Evolutionary conservation across 2,113 vertebrate species (phyloP).

Genomic region (Cervus canadensis): DNA sequence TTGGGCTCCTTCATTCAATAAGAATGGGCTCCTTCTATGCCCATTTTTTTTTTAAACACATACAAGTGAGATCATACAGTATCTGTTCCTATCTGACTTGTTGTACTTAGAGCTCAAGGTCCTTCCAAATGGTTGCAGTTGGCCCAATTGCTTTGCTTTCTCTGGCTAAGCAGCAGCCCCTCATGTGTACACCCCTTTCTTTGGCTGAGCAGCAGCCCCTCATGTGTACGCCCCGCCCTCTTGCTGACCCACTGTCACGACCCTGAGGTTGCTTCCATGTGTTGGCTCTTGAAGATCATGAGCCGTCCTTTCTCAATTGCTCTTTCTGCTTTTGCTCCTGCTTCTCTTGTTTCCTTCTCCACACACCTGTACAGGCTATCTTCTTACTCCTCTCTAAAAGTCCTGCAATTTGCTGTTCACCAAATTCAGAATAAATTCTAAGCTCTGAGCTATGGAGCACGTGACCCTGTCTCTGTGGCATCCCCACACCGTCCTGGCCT

Average conservation of each 20-base stretch:
- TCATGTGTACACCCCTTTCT: too few species aligned
- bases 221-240: too few species aligned
- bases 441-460: background rate
- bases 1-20: background rate
- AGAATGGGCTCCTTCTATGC: background rate
- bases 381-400: background rate
- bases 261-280: background rate
- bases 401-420: background rate
- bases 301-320: accelerated
- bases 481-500: background rate
- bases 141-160: background rate
- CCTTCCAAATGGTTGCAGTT: accelerated
- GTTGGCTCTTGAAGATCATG: background rate
- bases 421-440: background rate
- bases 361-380: background rate
- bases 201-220: background rate
- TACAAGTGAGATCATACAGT: background rate
- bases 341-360: background rate
- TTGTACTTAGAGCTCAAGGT: background rate
- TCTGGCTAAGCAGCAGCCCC: too few species aligned
- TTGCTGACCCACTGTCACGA: background rate
- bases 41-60: background rate
- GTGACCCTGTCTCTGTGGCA: background rate
- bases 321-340: background rate
- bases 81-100: background rate